Base-by-base conservation (phyloP, 2,888 invertebrate species). In the Dryadula phaetusa region DNA sequence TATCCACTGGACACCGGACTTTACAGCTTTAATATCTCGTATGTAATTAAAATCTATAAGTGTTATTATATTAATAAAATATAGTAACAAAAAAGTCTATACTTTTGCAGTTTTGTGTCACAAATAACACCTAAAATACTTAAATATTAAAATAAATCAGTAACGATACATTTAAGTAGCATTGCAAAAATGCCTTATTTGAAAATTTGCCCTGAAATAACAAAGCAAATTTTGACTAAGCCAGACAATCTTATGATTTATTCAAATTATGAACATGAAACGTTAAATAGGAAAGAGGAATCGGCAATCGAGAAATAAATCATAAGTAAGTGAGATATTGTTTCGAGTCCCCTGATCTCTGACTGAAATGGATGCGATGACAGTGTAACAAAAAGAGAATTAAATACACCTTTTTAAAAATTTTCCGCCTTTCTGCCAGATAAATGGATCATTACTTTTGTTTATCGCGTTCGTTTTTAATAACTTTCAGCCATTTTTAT, bases 321-420 rank as follows among this genome's bases (percentile, higher is more conserved):
- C 87, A 87, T 82, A 85, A 84, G 80, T 80, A 87, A 88, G 87
- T 86, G 86, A 86, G 87, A 85, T 85, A 87, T 80, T 83, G 82
- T 83, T 77, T 77, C 74, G 76, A 76, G 77, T 78, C 79, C 80
- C 77, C 76, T 80, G 73, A 79, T 78, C 77, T 77, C 75, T 77
- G 77, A 73, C 78, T 81, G 79, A 81, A 86, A 87, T 85, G 80
- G 81, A 81, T 79, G 79, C 83, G 83, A 87, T 86, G 87, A 87
- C 84, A 86, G 80, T 81, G 77, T 77, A 78, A 80, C 79, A 77
- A 79, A 80, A 85, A 78, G 79, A 80, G 77, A 81, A 86, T 83
- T 82, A 84, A 84, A 84, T 76, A 75, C 72, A 70, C 67, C 70
- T 73, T 72, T 73, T 71, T 68, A 62, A 44, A 69, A 73, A 69